Percentiles rank a stretch among this genome's conserved stretches.
Conservation (phyloP, 2,888 invertebrate genomes). For the Apamea epomidion region DNA sequence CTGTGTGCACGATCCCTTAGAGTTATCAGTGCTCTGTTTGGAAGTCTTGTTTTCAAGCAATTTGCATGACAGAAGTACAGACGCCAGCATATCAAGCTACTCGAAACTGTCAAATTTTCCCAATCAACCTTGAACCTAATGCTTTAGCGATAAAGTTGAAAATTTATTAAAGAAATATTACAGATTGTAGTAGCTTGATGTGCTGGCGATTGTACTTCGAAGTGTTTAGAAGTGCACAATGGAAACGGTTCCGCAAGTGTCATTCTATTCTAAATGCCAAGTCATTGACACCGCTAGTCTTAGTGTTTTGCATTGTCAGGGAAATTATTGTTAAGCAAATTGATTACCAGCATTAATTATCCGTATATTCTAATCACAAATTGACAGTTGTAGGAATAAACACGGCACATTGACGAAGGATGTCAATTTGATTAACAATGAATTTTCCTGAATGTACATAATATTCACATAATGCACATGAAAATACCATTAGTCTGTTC, state of each 20-base stretch:
- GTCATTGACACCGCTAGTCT: neutral
- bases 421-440: neutral
- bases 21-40: neutral
- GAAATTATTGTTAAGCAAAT: neutral
- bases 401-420: neutral
- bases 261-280: neutral
- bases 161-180: too few species aligned
- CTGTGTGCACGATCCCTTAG: neutral
- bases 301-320: neutral
- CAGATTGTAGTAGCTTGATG: too few species aligned
- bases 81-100: too few species aligned
- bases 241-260: neutral
- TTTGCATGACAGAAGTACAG: neutral
- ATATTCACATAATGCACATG: neutral
- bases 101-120: too few species aligned
- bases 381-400: neutral
- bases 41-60: constrained; percentile 5
- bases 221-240: neutral
- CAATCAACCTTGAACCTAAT: too few species aligned
- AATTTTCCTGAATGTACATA: neutral
- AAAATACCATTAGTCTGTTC: too few species aligned
- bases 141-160: too few species aligned
- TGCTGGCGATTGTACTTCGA: neutral
- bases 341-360: neutral
- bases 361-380: neutral